Evolutionary conservation across 2,797 vertebrate species (phyloP), one percentile per base, ranked within the genome.

Genomic region (Crenichthys baileyi): DNA sequence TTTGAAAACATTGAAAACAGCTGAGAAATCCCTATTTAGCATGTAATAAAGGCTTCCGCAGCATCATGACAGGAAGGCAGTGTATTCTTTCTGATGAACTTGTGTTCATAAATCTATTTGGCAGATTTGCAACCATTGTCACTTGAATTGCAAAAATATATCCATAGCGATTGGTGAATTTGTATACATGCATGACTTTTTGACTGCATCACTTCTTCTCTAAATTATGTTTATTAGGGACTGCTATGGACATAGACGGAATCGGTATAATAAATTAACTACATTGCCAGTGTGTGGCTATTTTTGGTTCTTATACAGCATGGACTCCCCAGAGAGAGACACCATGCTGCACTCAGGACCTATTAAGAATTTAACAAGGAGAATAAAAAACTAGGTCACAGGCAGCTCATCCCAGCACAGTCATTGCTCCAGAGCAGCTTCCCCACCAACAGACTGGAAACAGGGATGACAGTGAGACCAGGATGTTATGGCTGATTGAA

Each of bases 291-390:
- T 72, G 81, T 91, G 92, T 91, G 85, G 88, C 91, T 95, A 95
- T 96, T 95, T 89, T 82, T 89, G 90, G 83, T 75, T 89, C 79
- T 85, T 80, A 87, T 85, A 89, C 88, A 93, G 89, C 88, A 89
- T 50, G 65, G 80, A 75, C 82, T 90, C 93, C 90, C 91, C 85
- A 13, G 65, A 76, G 90, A 91, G 92, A 94, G 89, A 82, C 83
- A 89, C 90, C 88, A 76, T 80, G 89, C 88, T 90, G 93, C 90
- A 93, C 92, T 93, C 94, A 86, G 85, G 85, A 87, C 93, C 93
- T 92, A 95, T 95, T 95, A 95, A 95, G 91, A 93, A 95, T 96
- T 95, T 92, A 96, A 92, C 88, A 51, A 83, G 84, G 87, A 94
- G 92, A 93, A 82, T 55, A 85, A 85, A 85, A 82, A 95, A 93